These are phyloP conservation scores for Sphaerodactylus townsendi DNA, from an alignment of 2,113 vertebrate species.

Conservation along the genomic window DNA sequence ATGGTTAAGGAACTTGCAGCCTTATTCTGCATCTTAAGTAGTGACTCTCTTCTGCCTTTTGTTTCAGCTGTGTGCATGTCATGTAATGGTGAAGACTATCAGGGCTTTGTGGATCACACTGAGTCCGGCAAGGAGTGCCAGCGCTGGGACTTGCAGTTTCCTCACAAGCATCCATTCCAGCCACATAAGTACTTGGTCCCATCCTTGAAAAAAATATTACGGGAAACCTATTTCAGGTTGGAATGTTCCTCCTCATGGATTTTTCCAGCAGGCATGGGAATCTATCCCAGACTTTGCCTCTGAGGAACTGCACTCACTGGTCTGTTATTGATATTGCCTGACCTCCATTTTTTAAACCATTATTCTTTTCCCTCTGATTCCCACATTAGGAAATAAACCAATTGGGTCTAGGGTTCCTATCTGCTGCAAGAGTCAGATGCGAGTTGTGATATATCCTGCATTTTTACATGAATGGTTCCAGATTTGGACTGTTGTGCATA, in stretches of 20 bases:
- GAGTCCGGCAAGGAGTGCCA: slow-evolving; percentile 89
- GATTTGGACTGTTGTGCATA: no score
- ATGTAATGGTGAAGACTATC: slow-evolving; percentile 95
- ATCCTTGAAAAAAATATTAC: not conserved
- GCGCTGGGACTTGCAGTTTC: slow-evolving; percentile 94
- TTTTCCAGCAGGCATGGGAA: not conserved
- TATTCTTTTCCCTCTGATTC: not conserved
- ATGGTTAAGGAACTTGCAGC: not conserved
- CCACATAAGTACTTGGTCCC: slow-evolving; percentile 83
- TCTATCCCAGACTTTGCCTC: not conserved
- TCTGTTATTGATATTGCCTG: not conserved
- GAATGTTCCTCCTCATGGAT: not conserved
- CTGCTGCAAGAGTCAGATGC: no score
- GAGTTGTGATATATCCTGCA: no score
- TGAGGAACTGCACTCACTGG: no score
- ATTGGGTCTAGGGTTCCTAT: no score
- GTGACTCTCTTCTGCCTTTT: not conserved
- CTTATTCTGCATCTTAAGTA: accelerated
- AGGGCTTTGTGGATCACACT: slow-evolving; percentile 86
- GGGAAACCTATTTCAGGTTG: not conserved
- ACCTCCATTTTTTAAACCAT: not conserved
- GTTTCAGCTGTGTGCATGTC: slow-evolving; percentile 84
- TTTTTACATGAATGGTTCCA: no score
- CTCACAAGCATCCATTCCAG: slow-evolving; percentile 90
- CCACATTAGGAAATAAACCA: no score